These are phyloP conservation scores for Dioctria rufipes DNA, from an alignment of 2,888 invertebrate species.

Conservation along the genomic window DNA sequence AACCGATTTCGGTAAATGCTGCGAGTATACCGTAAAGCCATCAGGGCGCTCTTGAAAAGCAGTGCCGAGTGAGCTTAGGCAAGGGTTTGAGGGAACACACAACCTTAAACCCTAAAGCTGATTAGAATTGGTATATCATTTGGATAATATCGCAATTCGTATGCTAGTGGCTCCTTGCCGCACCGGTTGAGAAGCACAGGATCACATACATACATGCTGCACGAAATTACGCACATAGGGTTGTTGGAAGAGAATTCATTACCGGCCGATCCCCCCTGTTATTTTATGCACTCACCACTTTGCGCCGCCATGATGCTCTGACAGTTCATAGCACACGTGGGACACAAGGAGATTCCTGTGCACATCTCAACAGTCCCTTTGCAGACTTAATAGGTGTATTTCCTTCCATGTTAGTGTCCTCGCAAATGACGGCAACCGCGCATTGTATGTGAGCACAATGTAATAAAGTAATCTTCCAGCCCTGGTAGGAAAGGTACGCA, in stretches of 20 bases:
- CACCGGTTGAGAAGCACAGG: conserved; percentile 34
- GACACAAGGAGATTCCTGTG: conserved; percentile 29
- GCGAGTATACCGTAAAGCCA: conserved; percentile 44
- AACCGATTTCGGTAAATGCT: conserved; percentile 51
- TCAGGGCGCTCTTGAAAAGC: conserved; percentile 18
- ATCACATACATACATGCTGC: background rate
- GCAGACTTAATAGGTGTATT: conserved; percentile 57
- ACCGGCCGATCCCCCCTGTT: conserved; percentile 51
- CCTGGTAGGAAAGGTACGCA: conserved; percentile 7
- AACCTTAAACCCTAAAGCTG: conserved; percentile 62
- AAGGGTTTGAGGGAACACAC: background rate
- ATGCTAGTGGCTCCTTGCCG: conserved; percentile 62
- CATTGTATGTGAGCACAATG: conserved; percentile 21
- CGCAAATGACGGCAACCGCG: conserved; percentile 29
- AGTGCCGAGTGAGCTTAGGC: conserved; percentile 3
- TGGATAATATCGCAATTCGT: conserved; percentile 68
- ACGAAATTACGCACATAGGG: conserved; percentile 39
- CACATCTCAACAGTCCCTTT: conserved; percentile 33
- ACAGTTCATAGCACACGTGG: conserved; percentile 50
- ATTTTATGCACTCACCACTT: conserved; percentile 58
- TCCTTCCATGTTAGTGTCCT: conserved; percentile 34
- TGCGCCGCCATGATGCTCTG: conserved; percentile 38
- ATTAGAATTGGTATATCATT: conserved; percentile 67
- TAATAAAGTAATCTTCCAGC: conserved; percentile 42
- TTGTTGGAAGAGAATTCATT: conserved; percentile 56